Percentiles rank a stretch among this genome's conserved stretches.
Evolutionary conservation across 2,113 vertebrate genomes (phyloP).

Genomic region (Alligator sinensis): DNA sequence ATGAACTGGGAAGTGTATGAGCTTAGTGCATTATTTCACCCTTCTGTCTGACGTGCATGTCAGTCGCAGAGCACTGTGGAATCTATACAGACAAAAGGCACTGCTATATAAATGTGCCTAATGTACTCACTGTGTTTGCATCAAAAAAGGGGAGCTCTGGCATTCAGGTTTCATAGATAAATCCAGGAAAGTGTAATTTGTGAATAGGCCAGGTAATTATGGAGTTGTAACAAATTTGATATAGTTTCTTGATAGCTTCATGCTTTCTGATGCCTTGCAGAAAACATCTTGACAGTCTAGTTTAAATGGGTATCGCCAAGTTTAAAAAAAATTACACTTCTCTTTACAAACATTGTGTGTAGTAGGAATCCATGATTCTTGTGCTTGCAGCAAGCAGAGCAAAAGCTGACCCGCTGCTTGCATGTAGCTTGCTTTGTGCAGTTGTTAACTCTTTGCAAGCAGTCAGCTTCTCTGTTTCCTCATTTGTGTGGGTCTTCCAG

Average conservation of each 20-base stretch:
- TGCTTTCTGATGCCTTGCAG: neutral
- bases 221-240: accelerated
- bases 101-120: neutral
- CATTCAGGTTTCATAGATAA: neutral
- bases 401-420: neutral
- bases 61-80: neutral
- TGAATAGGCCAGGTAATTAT: neutral
- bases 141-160: neutral
- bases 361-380: neutral
- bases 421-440: constrained; percentile 12
- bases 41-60: accelerated
- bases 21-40: neutral
- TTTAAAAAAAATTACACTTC: neutral
- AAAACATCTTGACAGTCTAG: neutral
- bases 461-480: constrained; percentile 8
- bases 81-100: neutral
- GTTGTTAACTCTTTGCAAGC: constrained; percentile 21
- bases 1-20: neutral
- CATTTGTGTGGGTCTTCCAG: constrained; percentile 43
- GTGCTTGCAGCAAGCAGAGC: neutral
- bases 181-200: accelerated
- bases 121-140: neutral
- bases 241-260: neutral
- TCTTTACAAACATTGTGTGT: neutral
- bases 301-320: neutral